Evolutionary conservation across 1,140 invertebrate genomes (phyloP).

Genomic region (Conus ventricosus): DNA sequence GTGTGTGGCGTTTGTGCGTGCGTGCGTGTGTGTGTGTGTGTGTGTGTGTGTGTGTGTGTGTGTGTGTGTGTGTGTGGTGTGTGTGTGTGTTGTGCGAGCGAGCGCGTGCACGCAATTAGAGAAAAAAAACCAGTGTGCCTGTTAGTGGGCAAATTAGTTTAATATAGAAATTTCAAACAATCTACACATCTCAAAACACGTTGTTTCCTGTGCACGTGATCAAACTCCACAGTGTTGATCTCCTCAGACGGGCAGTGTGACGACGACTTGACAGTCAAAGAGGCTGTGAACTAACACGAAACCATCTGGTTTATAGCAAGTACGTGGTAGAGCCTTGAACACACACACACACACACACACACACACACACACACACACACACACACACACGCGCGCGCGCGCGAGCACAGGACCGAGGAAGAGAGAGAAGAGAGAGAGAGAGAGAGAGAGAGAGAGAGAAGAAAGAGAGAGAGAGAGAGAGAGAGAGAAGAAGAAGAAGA

Average conservation of each 20-base stretch:
- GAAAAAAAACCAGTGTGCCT: too few species aligned
- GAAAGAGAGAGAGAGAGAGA: constrained; percentile 8
- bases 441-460: constrained; percentile 24
- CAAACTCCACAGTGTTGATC: not conserved
- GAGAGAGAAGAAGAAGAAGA: not conserved
- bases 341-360: not conserved
- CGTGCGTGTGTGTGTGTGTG: not conserved
- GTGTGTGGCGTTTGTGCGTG: not conserved
- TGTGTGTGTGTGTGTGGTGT: constrained; percentile 24
- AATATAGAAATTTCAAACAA: not conserved
- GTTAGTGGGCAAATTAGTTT: not conserved
- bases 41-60: constrained; percentile 23
- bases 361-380: not conserved
- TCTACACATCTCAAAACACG: not conserved
- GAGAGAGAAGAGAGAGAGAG: constrained; percentile 6
- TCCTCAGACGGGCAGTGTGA: not conserved
- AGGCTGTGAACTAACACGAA: too few species aligned
- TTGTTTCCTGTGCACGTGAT: not conserved
- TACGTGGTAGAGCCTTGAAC: not conserved
- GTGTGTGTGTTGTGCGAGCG: not conserved
- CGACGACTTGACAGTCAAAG: too few species aligned
- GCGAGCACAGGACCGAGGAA: not conserved
- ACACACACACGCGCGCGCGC: too few species aligned
- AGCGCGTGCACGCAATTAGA: not conserved
- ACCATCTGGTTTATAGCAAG: not conserved